These are phyloP conservation scores for Elephas maximus DNA, from an alignment of 2,113 vertebrate genomes.

Conservation along the genomic window DNA sequence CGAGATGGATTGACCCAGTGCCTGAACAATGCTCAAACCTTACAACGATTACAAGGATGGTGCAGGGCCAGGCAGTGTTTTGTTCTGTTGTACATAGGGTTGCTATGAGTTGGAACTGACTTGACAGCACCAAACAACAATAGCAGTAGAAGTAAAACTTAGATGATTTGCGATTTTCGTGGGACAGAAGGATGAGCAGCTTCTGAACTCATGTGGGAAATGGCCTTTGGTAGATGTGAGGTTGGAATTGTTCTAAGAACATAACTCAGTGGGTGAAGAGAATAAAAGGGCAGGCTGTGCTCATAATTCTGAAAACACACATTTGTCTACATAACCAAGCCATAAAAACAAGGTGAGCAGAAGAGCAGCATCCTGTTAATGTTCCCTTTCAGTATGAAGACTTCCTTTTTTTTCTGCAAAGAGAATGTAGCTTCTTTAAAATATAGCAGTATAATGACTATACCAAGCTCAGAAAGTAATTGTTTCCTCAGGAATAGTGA, in stretches of 20 bases:
- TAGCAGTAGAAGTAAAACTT: not conserved
- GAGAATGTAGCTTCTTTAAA: conserved; percentile 28
- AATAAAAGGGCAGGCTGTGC: conserved; percentile 52
- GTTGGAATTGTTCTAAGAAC: conserved; percentile 26
- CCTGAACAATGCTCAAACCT: not conserved
- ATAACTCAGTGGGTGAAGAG: conserved; percentile 14
- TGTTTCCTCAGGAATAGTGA: conserved; percentile 59
- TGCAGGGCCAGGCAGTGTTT: not conserved
- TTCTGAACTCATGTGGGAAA: conserved; percentile 43
- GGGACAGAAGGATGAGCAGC: conserved; percentile 24
- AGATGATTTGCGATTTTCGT: not conserved
- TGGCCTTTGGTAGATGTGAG: not conserved
- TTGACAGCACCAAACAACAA: not conserved
- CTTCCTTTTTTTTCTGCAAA: not conserved
- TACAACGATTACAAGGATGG: not conserved
- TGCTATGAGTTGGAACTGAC: not conserved
- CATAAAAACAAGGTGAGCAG: conserved; percentile 67
- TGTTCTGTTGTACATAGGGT: not conserved
- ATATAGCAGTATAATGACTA: conserved; percentile 30
- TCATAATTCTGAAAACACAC: conserved; percentile 56
- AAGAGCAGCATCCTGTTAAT: not conserved
- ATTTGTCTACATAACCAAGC: conserved; percentile 59
- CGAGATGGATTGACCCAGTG: not conserved
- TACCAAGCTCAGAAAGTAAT: conserved; percentile 50
- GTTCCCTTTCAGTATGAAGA: not conserved